Conservation (phyloP, 2,888 invertebrate species). For the Apodemia duryi region DNA sequence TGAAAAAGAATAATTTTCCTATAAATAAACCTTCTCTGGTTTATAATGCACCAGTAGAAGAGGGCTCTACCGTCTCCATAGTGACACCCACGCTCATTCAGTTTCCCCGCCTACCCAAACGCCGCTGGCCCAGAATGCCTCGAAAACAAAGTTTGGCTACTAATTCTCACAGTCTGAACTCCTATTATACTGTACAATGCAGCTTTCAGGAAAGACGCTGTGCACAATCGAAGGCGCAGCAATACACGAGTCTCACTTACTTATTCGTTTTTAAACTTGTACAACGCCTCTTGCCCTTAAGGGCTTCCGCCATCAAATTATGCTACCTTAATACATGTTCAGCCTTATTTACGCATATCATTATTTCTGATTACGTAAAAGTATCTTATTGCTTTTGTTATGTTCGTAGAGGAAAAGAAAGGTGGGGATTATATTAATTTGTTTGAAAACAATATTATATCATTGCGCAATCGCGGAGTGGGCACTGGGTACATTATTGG, state of each 20-base stretch:
- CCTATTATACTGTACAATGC: constrained; percentile 80
- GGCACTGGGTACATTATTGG: background rate
- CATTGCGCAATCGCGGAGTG: constrained; percentile 4
- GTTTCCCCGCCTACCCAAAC: constrained; percentile 57
- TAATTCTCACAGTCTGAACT: constrained; percentile 51
- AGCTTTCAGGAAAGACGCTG: constrained; percentile 82
- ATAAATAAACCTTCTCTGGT: constrained; percentile 39
- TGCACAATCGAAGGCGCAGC: constrained; percentile 42
- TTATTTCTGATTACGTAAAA: constrained; percentile 42
- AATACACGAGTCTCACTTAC: constrained; percentile 31
- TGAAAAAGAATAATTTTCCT: background rate
- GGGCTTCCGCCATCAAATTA: constrained; percentile 44
- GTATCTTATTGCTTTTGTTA: background rate
- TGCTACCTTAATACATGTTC: constrained; percentile 71
- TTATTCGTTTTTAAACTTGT: constrained; percentile 30
- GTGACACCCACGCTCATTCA: constrained; percentile 63
- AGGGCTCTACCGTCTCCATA: constrained; percentile 64
- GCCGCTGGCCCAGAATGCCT: constrained; percentile 49
- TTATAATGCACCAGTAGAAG: constrained; percentile 50
- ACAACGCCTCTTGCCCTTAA: constrained; percentile 35
- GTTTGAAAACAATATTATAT: background rate
- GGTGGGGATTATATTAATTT: constrained; percentile 1
- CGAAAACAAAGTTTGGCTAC: constrained; percentile 52
- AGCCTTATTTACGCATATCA: constrained; percentile 79
- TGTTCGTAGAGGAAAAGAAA: background rate